phyloP scores from a whole-genome alignment of 2,113 vertebrate genomes.

The Syngnathus typhle region DNA sequence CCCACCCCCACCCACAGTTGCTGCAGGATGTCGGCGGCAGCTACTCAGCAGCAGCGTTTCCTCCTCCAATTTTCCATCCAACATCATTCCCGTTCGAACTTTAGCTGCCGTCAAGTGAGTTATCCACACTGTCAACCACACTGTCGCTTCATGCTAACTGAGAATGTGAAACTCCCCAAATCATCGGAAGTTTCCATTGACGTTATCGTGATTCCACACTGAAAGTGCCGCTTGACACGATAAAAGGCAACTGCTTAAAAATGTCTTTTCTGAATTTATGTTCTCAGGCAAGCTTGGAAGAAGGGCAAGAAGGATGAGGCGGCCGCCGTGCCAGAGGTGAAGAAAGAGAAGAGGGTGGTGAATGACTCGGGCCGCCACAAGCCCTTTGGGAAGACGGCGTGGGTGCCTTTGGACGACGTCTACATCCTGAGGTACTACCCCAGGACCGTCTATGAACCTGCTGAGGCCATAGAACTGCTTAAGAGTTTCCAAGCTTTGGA shows the following conservation, averaged over 20 bases:
- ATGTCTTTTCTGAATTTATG: neutral
- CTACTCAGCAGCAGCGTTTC: slow-evolving; percentile 33
- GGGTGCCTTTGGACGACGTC: slow-evolving; percentile 77
- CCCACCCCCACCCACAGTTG: too few species aligned
- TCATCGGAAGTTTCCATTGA: too few species aligned
- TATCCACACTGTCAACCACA: too few species aligned
- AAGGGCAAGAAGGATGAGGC: slow-evolving; percentile 50
- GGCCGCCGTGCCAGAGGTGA: slow-evolving; percentile 54
- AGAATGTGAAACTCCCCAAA: too few species aligned
- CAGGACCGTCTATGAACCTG: slow-evolving; percentile 52
- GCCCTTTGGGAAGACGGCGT: slow-evolving; percentile 63
- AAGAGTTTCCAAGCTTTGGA: slow-evolving; percentile 83
- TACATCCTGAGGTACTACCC: slow-evolving; percentile 75
- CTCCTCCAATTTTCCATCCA: slow-evolving; percentile 1
- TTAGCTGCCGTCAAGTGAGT: slow-evolving; percentile 67
- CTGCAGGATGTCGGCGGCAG: slow-evolving; percentile 57
- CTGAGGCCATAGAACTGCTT: slow-evolving; percentile 75
- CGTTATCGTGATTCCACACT: too few species aligned
- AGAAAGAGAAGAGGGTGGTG: slow-evolving; percentile 44
- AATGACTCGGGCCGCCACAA: slow-evolving; percentile 62
- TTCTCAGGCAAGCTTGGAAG: slow-evolving; percentile 43
- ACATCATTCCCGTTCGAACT: slow-evolving; percentile 32
- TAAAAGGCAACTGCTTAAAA: too few species aligned
- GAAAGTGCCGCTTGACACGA: too few species aligned
- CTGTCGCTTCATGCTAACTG: too few species aligned